Evolutionary conservation across 1,140 invertebrate genomes (phyloP), one percentile per base, ranked within the genome.

Genomic region (Theocolax elegans): DNA sequence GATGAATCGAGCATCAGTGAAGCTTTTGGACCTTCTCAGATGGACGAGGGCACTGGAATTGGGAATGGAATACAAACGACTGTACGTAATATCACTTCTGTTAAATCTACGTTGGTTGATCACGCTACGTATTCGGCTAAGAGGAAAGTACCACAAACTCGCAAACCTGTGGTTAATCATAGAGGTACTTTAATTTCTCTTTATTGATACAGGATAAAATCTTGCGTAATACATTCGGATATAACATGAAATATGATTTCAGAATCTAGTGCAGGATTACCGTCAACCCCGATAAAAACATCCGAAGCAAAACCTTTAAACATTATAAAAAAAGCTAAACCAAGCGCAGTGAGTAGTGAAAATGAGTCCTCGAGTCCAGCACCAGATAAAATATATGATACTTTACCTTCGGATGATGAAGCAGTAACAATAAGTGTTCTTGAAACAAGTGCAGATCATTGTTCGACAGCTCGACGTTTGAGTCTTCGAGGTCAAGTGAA

Each of bases 401-500:
- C 66, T 1, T 48, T n/a, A 4, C 69, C 71, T 0, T 85, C 83
- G 3, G 85, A 86, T 58, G 83, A 85, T 25, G 85, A 85, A 48
- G 58, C 70, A 0, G 62, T 71, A 56, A 76, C 67, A 65, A 79
- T 76, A 53, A 19, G 48, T 54, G 23, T 21, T 7, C 9, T 68
- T 8, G 66, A 68, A 9, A 1, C 15, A 4, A 38, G 44, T 13
- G 25, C 23, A 13, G 69, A 71, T 9, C 69, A 71, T 27, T 71
- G 69, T n/a, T 71, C 62, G 6, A 65, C 69, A 2, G 65, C 40
- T 12, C 77, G 87, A 25, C 74, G 87, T 21, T 86, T 87, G 0
- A 87, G 87, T 44, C 71, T 86, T 3, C 78, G 87, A 0, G 87
- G 87, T 12, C 86, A 88, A 63, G 85, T 88, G 12, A 88, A 88